These are phyloP conservation scores for Cheilosia scutellata DNA, from an alignment of 2,888 invertebrate species.

Conservation along the genomic window DNA sequence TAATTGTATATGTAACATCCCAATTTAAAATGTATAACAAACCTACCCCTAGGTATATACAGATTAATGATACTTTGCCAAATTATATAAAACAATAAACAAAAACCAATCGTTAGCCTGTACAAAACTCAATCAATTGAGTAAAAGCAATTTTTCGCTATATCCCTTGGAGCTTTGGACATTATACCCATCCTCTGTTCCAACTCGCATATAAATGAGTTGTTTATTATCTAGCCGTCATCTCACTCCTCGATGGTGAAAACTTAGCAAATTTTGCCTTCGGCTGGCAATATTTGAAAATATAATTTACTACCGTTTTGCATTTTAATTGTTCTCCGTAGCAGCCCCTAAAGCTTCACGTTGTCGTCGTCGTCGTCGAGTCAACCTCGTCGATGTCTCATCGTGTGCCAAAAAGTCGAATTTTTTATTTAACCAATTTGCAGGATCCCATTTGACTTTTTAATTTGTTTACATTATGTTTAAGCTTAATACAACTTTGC, in stretches of 20 bases:
- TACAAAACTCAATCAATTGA: no score
- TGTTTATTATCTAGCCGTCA: conserved; percentile 12
- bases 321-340: conserved; percentile 42
- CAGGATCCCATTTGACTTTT: conserved; percentile 38
- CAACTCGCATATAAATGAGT: conserved; percentile 8
- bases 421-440: conserved; percentile 6
- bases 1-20: no score
- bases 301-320: conserved; percentile 30
- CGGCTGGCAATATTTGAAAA: conserved; percentile 25
- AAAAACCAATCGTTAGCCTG: no score
- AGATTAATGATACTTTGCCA: no score
- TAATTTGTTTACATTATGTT: conserved; percentile 41
- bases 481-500: neutral
- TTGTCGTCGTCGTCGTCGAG: neutral
- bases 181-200: neutral
- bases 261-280: neutral
- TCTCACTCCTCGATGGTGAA: neutral
- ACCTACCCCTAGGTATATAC: no score
- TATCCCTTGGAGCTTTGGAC: no score
- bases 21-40: no score
- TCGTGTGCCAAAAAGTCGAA: neutral
- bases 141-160: no score
- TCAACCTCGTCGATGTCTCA: neutral
- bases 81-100: no score
- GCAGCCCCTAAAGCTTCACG: conserved; percentile 6